Evolutionary conservation across 37 sponge, comb jelly and placozoan species (phyloP), one percentile per base, ranked within the genome.

Genomic region (Dysidea cf. avara): DNA sequence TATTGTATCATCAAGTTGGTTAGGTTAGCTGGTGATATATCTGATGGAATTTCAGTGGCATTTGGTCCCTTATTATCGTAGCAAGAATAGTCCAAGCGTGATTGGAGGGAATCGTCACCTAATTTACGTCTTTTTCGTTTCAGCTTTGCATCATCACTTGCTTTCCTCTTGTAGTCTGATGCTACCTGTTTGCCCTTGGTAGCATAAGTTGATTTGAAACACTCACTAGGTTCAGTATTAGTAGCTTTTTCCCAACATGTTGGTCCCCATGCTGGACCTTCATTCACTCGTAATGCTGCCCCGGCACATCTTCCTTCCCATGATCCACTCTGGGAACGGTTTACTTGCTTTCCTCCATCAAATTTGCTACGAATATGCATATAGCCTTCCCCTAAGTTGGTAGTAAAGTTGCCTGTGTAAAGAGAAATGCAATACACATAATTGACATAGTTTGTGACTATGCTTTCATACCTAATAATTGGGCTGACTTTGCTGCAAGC

Each of bases 211-310:
- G 25, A 13, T 56, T 26, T 56, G 58, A 13, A 28, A 26, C 6
- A 13, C 11, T 12, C 7, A 28, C 11, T 56, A 7, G 11, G 11
- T 56, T 6, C 11, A 7, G 29, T 14, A 5, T 56, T 26, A 13
- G 29, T 56, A 13, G 14, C 11, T 13, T 56, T 56, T 56, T 26
- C 29, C 58, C 58, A 56, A 28, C 25, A 22, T 56, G 7, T 22
- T 56, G 58, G 58, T 56, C 58, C 58, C 58, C 58, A 56, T 22
- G 7, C 29, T 56, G 58, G 58, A 13, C 58, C 58, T 56, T 28
- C 29, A 56, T 26, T 56, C 29, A 43, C 29, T 56, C 58, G 5
- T 56, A 56, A 13, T 13, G 29, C 58, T 13, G 58, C 14, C 4
- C 58, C 58, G 7, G 29, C 29, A 26, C 58, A 56, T 26, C 58